Base-by-base conservation (phyloP, 92 coral and sea anemone genomes). In the Parazoanthus swiftii region DNA sequence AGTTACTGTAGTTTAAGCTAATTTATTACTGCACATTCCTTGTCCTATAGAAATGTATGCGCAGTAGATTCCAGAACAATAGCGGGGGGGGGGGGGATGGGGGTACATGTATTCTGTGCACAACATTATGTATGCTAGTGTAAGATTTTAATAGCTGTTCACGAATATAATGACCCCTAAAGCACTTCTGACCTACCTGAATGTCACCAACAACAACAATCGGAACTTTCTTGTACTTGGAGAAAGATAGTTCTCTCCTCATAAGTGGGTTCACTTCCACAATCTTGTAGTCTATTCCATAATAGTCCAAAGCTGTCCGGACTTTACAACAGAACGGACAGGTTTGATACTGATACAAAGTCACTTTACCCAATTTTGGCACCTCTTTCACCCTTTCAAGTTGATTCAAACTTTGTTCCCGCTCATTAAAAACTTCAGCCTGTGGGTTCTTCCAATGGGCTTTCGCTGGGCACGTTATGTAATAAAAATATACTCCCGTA, bases 311-410 rank as follows among this genome's bases (percentile, higher is more conserved):
- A 82, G 92, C 92, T 26, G 99, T 95, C 21, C 98, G 88, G 23
- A 95, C 99, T 84, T 97, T 97, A 36, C 96, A 94, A 48, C 99
- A 97, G 66, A 94, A 97, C 11, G 99, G 99, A 66, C 99, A 97
- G 83, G 95, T 97, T 81, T 94, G 98, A 73, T 92, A 97, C 82
- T 97, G 99, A 86, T 95, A 97, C 86, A 97, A 79, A 79, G 96
- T 94, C 48, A 97, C 90, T 59, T 85, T 33, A 38, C 43, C 85
- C 78, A 92, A 37, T 37, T 81, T 79, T 16, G 90, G 85, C 43
- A 81, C 72, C 33, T 84, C 88, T 70, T 59, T 65, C 35, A 77
- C 73, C 76, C 59, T 75, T 39, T 86, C 67, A 10, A 75, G 38
- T 86, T 86, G 89, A 77, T 86, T 86, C 18, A 84, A 8, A 39